Evolutionary conservation across 2,113 vertebrate genomes (phyloP), one percentile per base, ranked within the genome.

Genomic region (Mohoua ochrocephala): DNA sequence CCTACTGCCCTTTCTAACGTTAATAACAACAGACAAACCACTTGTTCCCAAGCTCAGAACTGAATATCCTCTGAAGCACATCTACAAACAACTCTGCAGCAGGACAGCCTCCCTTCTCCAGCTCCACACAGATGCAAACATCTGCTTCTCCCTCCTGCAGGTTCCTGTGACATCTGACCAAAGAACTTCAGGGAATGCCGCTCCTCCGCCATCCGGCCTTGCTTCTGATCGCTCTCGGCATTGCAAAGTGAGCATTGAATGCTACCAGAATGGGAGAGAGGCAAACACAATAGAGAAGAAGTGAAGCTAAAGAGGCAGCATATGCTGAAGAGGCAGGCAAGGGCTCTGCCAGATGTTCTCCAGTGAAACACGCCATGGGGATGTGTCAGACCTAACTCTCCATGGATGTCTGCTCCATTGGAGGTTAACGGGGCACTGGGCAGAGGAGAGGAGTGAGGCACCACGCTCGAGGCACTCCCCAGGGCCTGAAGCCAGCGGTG

Each of bases 341-440:
- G 71, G 77, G 56, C 73, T 42, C 64, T 47, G 77, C n/a, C 73
- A 94, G 82, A 52, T 83, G 61, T 45, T 75, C 65, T 50, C 37
- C 74, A 39, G 35, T 11, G 8, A 57, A 74, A 78, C 1, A 1
- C 1, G 3, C 23, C 11, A 23, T 10, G 61, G 13, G 61, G 13
- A 42, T 27, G 56, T 27, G 52, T 26, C 67, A 50, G 39, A 53
- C 14, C 37, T 11, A 9, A 2, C 59, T 26, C 68, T 41, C 39
- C 56, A 10, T 0, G 0, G 21, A 11, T 0, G 1, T 27, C 78
- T 65, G 54, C 37, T 54, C 64, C 0, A 0, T 1, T 5, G 4
- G 52, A 91, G 53, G 37, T 10, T 4, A 61, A 30, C 15, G 14
- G 23, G 30, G 41, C 2, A 1, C 31, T 63, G 39, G 5, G 1